Conservation (phyloP, 2,888 invertebrate species). For the Lacanobia oleracea region DNA sequence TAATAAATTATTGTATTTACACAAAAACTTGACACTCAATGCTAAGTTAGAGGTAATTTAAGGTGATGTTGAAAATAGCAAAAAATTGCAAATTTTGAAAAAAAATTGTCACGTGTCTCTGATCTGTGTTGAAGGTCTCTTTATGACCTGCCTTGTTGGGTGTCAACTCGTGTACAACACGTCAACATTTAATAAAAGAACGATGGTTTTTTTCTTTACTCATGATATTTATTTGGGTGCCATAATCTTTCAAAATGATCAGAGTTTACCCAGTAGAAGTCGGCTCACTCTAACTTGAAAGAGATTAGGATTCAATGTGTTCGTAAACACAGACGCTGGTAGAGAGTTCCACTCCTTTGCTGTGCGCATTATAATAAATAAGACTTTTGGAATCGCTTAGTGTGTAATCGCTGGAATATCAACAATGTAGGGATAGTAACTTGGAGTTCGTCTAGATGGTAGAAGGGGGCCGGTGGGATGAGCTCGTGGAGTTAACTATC, state of each 20-base stretch:
- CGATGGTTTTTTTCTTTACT: background rate
- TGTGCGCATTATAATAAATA: too few species aligned
- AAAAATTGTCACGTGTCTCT: constrained; percentile 1
- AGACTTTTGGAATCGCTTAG: too few species aligned
- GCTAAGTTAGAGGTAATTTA: constrained; percentile 34
- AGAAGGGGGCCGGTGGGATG: too few species aligned
- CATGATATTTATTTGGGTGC: background rate
- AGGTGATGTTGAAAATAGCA: constrained; percentile 22
- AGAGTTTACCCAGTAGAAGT: too few species aligned
- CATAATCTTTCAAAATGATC: background rate
- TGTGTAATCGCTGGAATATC: too few species aligned
- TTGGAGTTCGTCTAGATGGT: too few species aligned
- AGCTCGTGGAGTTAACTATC: too few species aligned
- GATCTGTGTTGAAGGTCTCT: constrained; percentile 44
- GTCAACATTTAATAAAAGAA: constrained; percentile 10
- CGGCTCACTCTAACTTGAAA: too few species aligned
- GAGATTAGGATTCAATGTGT: too few species aligned
- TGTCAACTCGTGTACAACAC: background rate
- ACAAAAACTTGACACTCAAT: constrained; percentile 30
- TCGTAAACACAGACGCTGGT: too few species aligned
- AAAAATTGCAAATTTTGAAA: constrained; percentile 39
- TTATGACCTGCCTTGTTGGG: constrained; percentile 2
- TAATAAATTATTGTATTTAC: constrained; percentile 41
- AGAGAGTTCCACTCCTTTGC: too few species aligned
- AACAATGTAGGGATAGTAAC: too few species aligned